Conservation (phyloP, 2,797 vertebrate species). For the Hirundo rustica region DNA sequence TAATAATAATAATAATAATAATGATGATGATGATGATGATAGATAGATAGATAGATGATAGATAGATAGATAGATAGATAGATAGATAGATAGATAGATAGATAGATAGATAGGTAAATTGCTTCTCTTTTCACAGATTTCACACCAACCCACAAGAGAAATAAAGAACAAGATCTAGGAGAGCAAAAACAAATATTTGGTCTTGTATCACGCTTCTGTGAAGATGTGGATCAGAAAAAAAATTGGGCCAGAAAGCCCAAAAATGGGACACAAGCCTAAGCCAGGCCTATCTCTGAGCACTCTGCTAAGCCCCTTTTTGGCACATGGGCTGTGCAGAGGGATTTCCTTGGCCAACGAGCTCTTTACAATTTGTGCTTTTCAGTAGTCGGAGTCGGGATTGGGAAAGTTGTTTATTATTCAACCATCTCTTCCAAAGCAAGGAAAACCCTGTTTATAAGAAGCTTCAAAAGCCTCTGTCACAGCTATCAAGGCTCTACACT, state of each 20-base stretch:
- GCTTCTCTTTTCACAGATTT: background rate
- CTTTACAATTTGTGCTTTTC: constrained; percentile 15
- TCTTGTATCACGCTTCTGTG: accelerated
- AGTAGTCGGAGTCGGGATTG: background rate
- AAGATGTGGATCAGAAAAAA: background rate
- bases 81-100: background rate
- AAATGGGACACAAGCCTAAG: background rate
- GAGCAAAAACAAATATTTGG: background rate
- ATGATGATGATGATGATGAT: background rate
- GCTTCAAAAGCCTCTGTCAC: constrained; percentile 76
- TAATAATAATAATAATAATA: background rate
- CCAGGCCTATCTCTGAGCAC: background rate
- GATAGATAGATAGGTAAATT: background rate
- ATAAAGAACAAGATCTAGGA: background rate
- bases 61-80: too few relatives aligned
- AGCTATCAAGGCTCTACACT: constrained; percentile 74
- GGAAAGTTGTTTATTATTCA: constrained; percentile 77
- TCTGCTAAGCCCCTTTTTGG: background rate
- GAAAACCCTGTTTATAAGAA: constrained; percentile 73
- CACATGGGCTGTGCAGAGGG: background rate
- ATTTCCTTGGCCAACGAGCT: constrained; percentile 17
- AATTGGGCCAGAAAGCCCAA: background rate
- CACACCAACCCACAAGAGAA: background rate
- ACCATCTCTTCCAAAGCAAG: constrained; percentile 64
- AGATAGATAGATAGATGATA: too few relatives aligned